Base-by-base conservation (phyloP, 1,140 invertebrate genomes). In the Paralvinella palmiformis region DNA sequence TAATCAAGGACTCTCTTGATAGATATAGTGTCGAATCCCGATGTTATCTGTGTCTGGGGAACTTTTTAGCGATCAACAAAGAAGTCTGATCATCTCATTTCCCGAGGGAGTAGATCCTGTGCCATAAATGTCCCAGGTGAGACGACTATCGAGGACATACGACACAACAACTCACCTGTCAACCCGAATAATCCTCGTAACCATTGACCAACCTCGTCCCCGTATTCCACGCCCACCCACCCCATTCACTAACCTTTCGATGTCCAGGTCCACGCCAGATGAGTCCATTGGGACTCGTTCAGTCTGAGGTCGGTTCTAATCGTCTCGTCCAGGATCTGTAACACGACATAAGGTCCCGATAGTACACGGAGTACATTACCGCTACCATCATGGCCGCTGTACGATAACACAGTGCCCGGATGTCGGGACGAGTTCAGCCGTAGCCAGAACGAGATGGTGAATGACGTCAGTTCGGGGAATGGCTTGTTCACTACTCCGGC, bases 371-470 rank as follows among this genome's bases (percentile, higher is more conserved):
- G 27, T 32, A 71, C 36, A 44, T 69, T 53, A 36, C 35, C 62
- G 35, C 15, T 48, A 62, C 36, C 13, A 35, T 64, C 67, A 24
- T 74, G 68, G n/a, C n/a, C n/a, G 55, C 68, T 72, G 69, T 78
- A 80, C 10, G 75, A 79, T 59, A 79, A 59, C 27, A 79, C 72
- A 29, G 76, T 76, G 15, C 75, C 73, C 65, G 63, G 27, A 37
- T 72, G 67, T 10, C 48, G 17, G n/a, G 58, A 31, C 48, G 61
- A 44, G 50, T 64, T 66, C 20, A 75, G 69, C 59, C 71, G 70
- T 15, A 81, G 65, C 78, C 77, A 81, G 32, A 77, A 73, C 6
- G 71, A 68, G 31, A 81, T 69, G 7, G 78, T 80, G 52, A 79
- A 78, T 6, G 65, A 50, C 0, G 58, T 60, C 20, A 81, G 69